A percentile compares a stretch with the other conserved stretches of the same genome.
These are phyloP conservation scores for Phrynocephalus vlangalii DNA, from an alignment of 2,797 vertebrate genomes.

Conservation along the genomic window DNA sequence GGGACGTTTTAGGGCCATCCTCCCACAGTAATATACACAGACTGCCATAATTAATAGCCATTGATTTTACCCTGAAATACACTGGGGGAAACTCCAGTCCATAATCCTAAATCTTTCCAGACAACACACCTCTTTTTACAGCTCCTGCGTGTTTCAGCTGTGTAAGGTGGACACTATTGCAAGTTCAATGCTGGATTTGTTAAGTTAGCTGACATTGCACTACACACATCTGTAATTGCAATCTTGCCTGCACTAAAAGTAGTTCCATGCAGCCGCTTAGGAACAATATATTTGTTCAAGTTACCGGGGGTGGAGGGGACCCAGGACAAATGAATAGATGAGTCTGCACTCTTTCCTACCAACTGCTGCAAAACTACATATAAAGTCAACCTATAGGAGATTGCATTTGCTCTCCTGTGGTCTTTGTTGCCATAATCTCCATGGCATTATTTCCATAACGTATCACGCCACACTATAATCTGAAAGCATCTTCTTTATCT, in stretches of 20 bases:
- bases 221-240: constrained; percentile 71
- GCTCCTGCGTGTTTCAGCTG: constrained; percentile 55
- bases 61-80: constrained; percentile 42
- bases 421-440: neutral
- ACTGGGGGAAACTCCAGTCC: neutral
- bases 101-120: constrained; percentile 40
- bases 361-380: neutral
- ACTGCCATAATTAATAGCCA: constrained; percentile 33
- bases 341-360: neutral
- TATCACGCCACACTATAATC: neutral
- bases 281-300: constrained; percentile 38
- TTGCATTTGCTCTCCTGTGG: accelerated
- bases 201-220: constrained; percentile 53
- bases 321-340: constrained; percentile 23
- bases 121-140: constrained; percentile 44
- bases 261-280: constrained; percentile 58
- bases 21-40: constrained; percentile 11
- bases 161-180: constrained; percentile 59
- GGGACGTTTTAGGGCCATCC: constrained; percentile 12
- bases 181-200: constrained; percentile 57
- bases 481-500: neutral
- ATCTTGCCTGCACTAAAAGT: constrained; percentile 62
- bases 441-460: neutral
- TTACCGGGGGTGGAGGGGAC: constrained; percentile 17
- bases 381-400: neutral